phyloP scores from a whole-genome alignment of 2,888 invertebrate genomes.

The Microctonus hyperodae region DNA sequence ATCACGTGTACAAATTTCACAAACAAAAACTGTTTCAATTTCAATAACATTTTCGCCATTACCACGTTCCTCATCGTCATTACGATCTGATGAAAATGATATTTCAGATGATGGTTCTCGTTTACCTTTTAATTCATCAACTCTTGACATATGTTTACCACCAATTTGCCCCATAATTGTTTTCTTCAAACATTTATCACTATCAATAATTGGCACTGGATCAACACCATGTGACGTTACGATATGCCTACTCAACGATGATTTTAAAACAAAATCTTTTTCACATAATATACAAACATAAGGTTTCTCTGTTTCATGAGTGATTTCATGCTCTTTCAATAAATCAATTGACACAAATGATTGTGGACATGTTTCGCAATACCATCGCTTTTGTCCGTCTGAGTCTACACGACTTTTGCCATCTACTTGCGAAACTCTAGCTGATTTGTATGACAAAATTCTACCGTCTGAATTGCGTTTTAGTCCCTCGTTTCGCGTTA shows the following conservation, averaged over 20 bases:
- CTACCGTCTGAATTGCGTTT: constrained; percentile 55
- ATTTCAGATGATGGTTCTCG: constrained; percentile 42
- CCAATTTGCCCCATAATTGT: constrained; percentile 37
- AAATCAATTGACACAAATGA: constrained; percentile 52
- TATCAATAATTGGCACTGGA: constrained; percentile 59
- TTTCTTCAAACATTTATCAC: constrained; percentile 55
- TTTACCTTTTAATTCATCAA: constrained; percentile 46
- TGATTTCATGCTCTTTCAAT: constrained; percentile 55
- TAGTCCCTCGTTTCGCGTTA: constrained; percentile 53
- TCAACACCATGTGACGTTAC: constrained; percentile 66
- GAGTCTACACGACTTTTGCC: neutral
- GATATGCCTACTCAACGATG: constrained; percentile 65
- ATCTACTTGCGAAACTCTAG: constrained; percentile 44
- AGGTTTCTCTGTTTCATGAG: constrained; percentile 57
- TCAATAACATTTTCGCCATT: constrained; percentile 59
- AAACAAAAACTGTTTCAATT: constrained; percentile 63
- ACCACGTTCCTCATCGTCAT: constrained; percentile 46
- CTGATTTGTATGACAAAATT: constrained; percentile 57
- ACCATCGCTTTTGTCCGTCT: constrained; percentile 42
- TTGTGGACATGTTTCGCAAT: constrained; percentile 56
- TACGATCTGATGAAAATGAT: constrained; percentile 44
- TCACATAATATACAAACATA: constrained; percentile 67
- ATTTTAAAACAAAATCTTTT: constrained; percentile 62
- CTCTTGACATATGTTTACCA: constrained; percentile 42
- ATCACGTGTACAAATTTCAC: constrained; percentile 64